A percentile compares a stretch with the other conserved stretches of the same genome.
Conservation (phyloP, 2,113 vertebrate genomes). For the Epinephelus fuscoguttatus region DNA sequence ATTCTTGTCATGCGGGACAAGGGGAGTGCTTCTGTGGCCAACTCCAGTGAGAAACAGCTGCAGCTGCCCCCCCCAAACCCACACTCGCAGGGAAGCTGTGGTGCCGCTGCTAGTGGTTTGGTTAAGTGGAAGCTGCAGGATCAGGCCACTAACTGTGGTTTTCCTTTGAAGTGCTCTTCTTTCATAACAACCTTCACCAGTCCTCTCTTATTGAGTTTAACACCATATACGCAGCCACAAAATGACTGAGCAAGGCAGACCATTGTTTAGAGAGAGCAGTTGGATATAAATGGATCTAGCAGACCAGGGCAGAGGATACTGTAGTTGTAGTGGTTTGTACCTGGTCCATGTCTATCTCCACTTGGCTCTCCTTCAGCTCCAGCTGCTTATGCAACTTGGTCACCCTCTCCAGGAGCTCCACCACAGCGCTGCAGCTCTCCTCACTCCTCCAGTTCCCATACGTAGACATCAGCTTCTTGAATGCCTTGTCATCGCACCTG, state of each 20-base stretch:
- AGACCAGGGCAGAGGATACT: background rate
- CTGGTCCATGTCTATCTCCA: slow-evolving; percentile 85
- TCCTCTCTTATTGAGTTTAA: slow-evolving; percentile 69
- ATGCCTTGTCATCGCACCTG: slow-evolving; percentile 87
- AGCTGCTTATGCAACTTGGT: slow-evolving; percentile 84
- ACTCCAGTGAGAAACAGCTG: slow-evolving; percentile 66
- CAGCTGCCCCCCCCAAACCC: slow-evolving; percentile 42
- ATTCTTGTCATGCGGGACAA: slow-evolving; percentile 51
- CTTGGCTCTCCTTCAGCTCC: slow-evolving; percentile 81
- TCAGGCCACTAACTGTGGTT: slow-evolving; percentile 66
- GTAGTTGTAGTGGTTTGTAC: slow-evolving; percentile 74
- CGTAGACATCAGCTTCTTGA: slow-evolving; percentile 82
- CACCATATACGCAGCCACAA: slow-evolving; percentile 24
- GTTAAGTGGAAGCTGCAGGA: slow-evolving; percentile 56
- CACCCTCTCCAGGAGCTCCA: slow-evolving; percentile 82
- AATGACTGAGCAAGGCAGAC: slow-evolving; percentile 28
- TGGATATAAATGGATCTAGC: background rate
- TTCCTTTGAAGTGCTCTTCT: slow-evolving; percentile 73
- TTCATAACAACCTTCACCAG: slow-evolving; percentile 64
- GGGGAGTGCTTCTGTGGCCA: slow-evolving; percentile 70
- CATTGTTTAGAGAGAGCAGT: background rate
- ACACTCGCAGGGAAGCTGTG: slow-evolving; percentile 36
- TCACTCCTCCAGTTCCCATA: slow-evolving; percentile 74
- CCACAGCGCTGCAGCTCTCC: slow-evolving; percentile 71
- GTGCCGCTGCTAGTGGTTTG: slow-evolving; percentile 40